These are phyloP conservation scores for Cheumatopsyche charites DNA, from an alignment of 1,140 invertebrate genomes.

Conservation along the genomic window DNA sequence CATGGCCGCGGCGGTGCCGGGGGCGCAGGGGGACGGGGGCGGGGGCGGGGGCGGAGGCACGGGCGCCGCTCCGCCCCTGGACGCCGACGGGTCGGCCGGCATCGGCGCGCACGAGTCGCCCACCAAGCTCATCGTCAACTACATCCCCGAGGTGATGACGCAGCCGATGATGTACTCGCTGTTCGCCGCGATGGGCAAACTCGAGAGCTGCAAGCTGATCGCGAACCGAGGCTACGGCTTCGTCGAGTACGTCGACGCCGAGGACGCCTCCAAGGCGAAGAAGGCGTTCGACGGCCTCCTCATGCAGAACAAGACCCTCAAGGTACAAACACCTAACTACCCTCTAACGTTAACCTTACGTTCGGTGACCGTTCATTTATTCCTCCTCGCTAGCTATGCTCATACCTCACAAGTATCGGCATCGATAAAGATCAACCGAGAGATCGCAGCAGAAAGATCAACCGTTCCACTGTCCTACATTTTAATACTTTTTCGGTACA, in stretches of 20 bases:
- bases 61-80: not conserved
- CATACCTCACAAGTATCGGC: too few species aligned
- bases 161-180: slow-evolving; percentile 64
- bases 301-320: slow-evolving; percentile 63
- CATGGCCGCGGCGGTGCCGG: not conserved
- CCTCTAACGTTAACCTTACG: too few species aligned
- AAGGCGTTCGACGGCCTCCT: slow-evolving; percentile 61
- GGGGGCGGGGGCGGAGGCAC: slow-evolving; percentile 8
- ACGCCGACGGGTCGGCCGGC: not conserved
- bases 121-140: slow-evolving; percentile 64
- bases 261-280: slow-evolving; percentile 60
- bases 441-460: too few species aligned
- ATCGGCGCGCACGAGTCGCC: slow-evolving; percentile 54
- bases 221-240: slow-evolving; percentile 63
- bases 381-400: too few species aligned
- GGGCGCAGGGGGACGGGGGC: slow-evolving; percentile 30
- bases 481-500: too few species aligned
- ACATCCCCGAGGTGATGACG: slow-evolving; percentile 64
- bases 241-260: slow-evolving; percentile 60
- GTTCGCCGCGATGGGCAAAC: slow-evolving; percentile 63
- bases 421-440: too few species aligned
- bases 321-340: too few species aligned
- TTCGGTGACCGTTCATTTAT: too few species aligned
- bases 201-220: slow-evolving; percentile 64
- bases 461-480: too few species aligned